Evolutionary conservation across 2,888 invertebrate species (phyloP).

Genomic region (Aproaerema taeniolella): DNA sequence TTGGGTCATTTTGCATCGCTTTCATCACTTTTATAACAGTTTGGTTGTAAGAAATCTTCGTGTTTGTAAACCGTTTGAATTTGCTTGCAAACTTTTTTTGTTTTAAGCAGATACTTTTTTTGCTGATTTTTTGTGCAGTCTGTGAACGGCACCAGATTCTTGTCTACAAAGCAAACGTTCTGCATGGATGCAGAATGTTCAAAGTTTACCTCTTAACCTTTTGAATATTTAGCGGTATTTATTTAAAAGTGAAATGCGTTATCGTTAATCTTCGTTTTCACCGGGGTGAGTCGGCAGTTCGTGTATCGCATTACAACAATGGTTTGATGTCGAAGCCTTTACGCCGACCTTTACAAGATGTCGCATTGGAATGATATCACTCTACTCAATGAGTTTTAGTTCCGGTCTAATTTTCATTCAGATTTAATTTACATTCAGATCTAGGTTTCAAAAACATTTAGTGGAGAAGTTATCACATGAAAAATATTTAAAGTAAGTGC

Average conservation of each 20-base stretch:
- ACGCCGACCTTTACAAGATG: conserved; percentile 15
- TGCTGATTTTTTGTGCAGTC: not conserved
- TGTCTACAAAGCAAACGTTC: too few species aligned
- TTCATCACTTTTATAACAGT: conserved; percentile 8
- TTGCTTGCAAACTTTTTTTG: too few species aligned
- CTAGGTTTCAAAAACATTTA: too few species aligned
- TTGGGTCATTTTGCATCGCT: conserved; percentile 11
- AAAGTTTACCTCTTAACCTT: conserved; percentile 10
- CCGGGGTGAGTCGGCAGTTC: conserved; percentile 16
- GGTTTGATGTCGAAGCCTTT: conserved; percentile 12
- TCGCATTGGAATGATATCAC: too few species aligned
- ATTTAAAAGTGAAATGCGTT: conserved; percentile 18
- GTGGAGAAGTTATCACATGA: too few species aligned
- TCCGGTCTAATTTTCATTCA: not conserved
- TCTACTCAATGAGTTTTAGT: too few species aligned
- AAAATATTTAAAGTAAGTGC: too few species aligned
- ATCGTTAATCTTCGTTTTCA: conserved; percentile 16
- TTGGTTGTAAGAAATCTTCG: conserved; percentile 4
- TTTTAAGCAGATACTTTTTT: not conserved
- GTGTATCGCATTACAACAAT: conserved; percentile 17
- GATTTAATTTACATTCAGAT: too few species aligned
- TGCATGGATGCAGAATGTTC: too few species aligned
- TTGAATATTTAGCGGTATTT: conserved; percentile 12
- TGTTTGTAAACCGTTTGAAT: too few species aligned
- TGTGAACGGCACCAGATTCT: too few species aligned